Percentiles rank a stretch among this genome's conserved stretches.
phyloP scores from a whole-genome alignment of 1,140 invertebrate genomes.

The Nebria ingens region DNA sequence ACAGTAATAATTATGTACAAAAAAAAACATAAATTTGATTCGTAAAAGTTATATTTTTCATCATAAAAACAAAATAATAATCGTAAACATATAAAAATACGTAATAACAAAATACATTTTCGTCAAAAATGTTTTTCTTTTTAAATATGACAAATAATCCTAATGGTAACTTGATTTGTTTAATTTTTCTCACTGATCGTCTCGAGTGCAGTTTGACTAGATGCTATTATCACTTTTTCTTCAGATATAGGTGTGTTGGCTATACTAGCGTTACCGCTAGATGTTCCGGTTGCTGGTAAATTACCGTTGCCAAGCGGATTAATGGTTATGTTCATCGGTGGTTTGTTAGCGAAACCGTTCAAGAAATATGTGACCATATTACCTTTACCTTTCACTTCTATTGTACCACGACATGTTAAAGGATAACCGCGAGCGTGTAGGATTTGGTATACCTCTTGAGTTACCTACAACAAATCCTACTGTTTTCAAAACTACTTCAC shows the following conservation, averaged over 20 bases:
- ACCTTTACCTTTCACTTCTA: constrained; percentile 89
- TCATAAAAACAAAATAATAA: no score
- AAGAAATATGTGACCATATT: constrained; percentile 91
- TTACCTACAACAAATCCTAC: constrained; percentile 73
- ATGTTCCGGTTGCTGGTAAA: background rate
- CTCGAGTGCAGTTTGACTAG: constrained; percentile 2
- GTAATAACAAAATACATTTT: no score
- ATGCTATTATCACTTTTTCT: constrained; percentile 3
- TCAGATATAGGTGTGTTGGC: background rate
- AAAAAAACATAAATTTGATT: background rate
- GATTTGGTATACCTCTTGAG: constrained; percentile 75
- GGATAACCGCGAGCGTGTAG: constrained; percentile 61
- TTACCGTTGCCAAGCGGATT: constrained; percentile 23
- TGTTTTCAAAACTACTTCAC: constrained; percentile 5
- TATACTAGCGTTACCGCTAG: background rate
- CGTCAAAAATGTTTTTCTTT: no score
- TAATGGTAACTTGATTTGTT: no score
- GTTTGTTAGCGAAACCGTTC: constrained; percentile 38
- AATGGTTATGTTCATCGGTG: constrained; percentile 27
- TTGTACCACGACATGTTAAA: constrained; percentile 66
- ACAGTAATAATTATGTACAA: background rate
- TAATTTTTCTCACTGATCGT: constrained; percentile 6
- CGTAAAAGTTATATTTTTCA: no score
- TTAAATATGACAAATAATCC: no score
- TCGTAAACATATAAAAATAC: no score